Base-by-base conservation (phyloP, 2,113 vertebrate genomes). In the Odobenus rosmarus region DNA sequence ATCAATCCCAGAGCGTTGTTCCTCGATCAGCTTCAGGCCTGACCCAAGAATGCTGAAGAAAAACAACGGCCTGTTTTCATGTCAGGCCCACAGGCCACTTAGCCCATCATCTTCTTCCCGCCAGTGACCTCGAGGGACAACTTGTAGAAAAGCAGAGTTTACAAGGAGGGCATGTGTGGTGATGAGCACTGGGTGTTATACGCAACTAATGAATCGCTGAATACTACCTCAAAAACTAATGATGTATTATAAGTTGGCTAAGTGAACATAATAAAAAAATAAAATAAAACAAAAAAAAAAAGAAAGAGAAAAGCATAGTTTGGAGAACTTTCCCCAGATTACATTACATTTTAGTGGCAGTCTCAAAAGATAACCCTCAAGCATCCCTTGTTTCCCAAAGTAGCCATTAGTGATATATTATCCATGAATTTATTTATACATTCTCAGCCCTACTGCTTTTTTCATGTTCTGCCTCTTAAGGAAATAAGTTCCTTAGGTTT, bases 271-370 rank as follows among this genome's bases (percentile, higher is more conserved):
- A 64, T 64, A 64, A 33, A 64, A 64, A 64, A 64, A 64, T 15
- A 33, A 64, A 33, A 31, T 14, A 64, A 62, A 26, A 62, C 4
- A 61, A 62, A 12, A 62, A 64, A 28, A 64, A 64, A 31, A 64
- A 53, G 51, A 53, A 53, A 64, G 31, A 74, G 71, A 26, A 94
- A 96, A 49, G 5, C 18, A 26, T 10, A 11, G 3, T 77, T 51
- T 97, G 69, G 16, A 92, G 69, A 93, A 53, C 57, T 90, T 92
- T 76, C 59, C n/a, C 59, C 59, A 51, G 39, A 5, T 88, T 81
- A 64, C 12, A 59, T 11, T 74, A 69, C 5, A 67, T 59, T 82
- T 86, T 76, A 87, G 42, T 46, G 89, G 57, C 1, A 28, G 51
- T 90, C 46, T 92, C 51, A 77, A 72, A 80, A 76, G 21, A 59